These are phyloP conservation scores for Prionailurus viverrinus DNA, from an alignment of 2,113 vertebrate species.

Conservation along the genomic window DNA sequence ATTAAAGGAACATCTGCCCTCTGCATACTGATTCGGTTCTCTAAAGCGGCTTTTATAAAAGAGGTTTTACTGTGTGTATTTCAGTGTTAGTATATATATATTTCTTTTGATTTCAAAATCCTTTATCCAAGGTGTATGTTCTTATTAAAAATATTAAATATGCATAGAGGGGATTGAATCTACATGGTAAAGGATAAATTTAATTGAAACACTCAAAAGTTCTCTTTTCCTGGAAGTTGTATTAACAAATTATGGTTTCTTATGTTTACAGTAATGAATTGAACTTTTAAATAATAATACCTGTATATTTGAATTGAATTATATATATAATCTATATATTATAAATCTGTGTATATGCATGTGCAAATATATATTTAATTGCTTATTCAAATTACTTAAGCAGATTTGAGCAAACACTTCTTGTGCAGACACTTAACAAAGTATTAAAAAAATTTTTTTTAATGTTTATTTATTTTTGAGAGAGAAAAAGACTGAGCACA, in stretches of 20 bases:
- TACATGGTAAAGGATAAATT: background rate
- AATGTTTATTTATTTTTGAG: no score
- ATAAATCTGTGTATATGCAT: background rate
- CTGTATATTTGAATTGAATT: slow-evolving; percentile 1
- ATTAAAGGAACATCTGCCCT: background rate
- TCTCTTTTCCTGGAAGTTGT: background rate
- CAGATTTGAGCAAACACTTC: background rate
- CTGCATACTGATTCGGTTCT: background rate
- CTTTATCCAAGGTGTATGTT: background rate
- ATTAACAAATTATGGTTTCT: slow-evolving; percentile 9
- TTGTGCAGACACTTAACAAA: background rate
- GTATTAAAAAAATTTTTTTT: background rate
- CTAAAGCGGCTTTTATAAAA: background rate
- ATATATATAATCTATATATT: background rate
- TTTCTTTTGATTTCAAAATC: slow-evolving; percentile 21
- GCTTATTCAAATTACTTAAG: slow-evolving; percentile 3
- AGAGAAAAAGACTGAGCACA: no score
- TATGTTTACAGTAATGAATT: background rate
- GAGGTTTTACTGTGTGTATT: background rate
- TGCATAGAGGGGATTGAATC: background rate
- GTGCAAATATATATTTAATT: background rate
- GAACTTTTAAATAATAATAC: slow-evolving; percentile 1
- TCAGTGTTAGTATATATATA: background rate
- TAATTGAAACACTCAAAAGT: background rate
- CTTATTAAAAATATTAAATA: background rate